Percentiles rank a stretch among this genome's conserved stretches.
These are phyloP conservation scores for Grantiella picta DNA, from an alignment of 2,113 vertebrate genomes.

Conservation along the genomic window DNA sequence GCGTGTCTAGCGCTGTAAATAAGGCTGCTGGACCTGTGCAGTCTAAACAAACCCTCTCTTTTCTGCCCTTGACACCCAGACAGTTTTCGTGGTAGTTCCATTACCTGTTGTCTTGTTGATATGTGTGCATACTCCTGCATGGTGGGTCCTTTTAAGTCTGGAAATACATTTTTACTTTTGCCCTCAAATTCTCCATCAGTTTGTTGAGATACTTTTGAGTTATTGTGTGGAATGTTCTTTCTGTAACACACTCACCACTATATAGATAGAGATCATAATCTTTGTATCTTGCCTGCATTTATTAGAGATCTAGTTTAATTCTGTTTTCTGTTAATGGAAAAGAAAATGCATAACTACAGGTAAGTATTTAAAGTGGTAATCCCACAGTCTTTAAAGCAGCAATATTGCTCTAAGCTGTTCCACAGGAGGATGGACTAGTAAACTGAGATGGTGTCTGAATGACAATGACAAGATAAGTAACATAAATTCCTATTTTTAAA, in stretches of 20 bases:
- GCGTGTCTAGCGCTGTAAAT: accelerated
- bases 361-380: background rate
- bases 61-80: background rate
- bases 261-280: background rate
- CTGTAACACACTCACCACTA: background rate
- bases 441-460: background rate
- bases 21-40: background rate
- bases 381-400: background rate
- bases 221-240: background rate
- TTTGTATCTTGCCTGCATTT: background rate
- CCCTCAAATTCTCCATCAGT: background rate
- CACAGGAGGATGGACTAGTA: background rate
- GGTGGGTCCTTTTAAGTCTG: background rate
- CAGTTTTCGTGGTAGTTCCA: background rate
- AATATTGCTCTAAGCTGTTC: background rate
- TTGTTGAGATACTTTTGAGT: background rate
- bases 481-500: background rate
- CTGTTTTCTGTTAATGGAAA: background rate
- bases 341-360: background rate
- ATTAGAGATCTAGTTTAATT: background rate
- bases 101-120: background rate
- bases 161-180: background rate
- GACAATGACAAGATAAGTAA: background rate
- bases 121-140: background rate
- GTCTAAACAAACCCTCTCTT: background rate